These are phyloP conservation scores for Drosophila subobscura DNA, from an alignment of 1,140 invertebrate genomes.

Conservation along the genomic window DNA sequence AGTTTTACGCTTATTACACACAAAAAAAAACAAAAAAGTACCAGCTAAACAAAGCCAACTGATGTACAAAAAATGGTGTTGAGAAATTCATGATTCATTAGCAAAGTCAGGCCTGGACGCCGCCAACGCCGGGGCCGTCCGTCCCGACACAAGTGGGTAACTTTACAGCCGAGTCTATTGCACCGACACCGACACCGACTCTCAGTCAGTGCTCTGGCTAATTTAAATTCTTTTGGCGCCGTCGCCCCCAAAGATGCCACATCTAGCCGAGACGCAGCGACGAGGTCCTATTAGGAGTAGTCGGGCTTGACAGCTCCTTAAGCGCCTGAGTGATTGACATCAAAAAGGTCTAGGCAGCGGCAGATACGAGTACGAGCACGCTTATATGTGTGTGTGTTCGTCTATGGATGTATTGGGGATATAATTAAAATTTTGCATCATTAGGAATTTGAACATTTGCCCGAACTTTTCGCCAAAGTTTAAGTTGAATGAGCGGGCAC, in stretches of 20 bases:
- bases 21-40: conserved; percentile 30
- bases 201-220: conserved; percentile 61
- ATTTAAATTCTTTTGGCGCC: conserved; percentile 78
- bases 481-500: conserved; percentile 43
- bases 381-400: conserved; percentile 12
- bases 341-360: conserved; percentile 67
- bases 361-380: conserved; percentile 37
- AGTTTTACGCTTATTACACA: conserved; percentile 80
- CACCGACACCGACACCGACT: conserved; percentile 49
- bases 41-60: conserved; percentile 20
- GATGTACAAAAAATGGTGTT: conserved; percentile 42
- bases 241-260: conserved; percentile 41
- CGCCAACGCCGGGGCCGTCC: background rate
- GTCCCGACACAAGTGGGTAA: conserved; percentile 52
- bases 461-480: conserved; percentile 31
- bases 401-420: conserved; percentile 28
- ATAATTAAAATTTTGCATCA: conserved; percentile 70
- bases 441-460: conserved; percentile 65
- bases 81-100: conserved; percentile 78
- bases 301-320: conserved; percentile 76
- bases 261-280: conserved; percentile 4
- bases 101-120: conserved; percentile 38
- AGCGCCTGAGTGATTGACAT: conserved; percentile 81
- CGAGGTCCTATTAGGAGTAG: conserved; percentile 67
- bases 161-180: conserved; percentile 56